Evolutionary conservation across 92 coral and sea anemone genomes (phyloP).

Genomic region (Paramuricea clavata): DNA sequence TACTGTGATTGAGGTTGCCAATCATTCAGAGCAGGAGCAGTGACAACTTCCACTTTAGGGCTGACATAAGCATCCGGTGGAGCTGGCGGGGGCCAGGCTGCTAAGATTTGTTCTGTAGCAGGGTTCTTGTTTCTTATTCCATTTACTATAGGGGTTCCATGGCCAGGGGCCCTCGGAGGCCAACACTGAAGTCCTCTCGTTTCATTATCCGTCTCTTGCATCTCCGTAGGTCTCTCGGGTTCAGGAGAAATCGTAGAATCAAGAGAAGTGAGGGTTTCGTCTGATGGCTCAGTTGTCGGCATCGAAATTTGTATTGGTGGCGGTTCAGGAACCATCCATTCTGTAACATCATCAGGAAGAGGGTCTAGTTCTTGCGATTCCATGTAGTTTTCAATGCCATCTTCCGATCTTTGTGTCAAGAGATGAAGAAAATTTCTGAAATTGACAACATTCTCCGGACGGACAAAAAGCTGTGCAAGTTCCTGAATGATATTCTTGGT

Average conservation of each 20-base stretch:
- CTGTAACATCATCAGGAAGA: slow-evolving; percentile 72
- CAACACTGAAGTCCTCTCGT: slow-evolving; percentile 82
- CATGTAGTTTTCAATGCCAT: slow-evolving; percentile 68
- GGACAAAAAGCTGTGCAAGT: slow-evolving; percentile 73
- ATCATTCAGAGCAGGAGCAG: background rate
- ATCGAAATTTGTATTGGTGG: slow-evolving; percentile 54
- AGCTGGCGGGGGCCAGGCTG: slow-evolving; percentile 90
- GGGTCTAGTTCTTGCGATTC: slow-evolving; percentile 55
- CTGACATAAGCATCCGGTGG: slow-evolving; percentile 77
- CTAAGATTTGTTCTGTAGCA: slow-evolving; percentile 53
- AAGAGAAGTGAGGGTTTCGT: background rate
- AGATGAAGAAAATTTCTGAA: slow-evolving; percentile 73
- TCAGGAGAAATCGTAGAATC: slow-evolving; percentile 4
- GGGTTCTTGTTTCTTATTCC: background rate
- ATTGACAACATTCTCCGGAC: slow-evolving; percentile 49
- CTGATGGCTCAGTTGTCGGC: slow-evolving; percentile 64
- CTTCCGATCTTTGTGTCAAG: slow-evolving; percentile 37
- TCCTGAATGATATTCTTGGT: slow-evolving; percentile 71
- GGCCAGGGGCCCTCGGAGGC: slow-evolving; percentile 88
- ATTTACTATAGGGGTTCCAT: slow-evolving; percentile 20
- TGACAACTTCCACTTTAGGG: background rate
- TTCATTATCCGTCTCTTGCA: slow-evolving; percentile 27
- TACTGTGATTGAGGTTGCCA: background rate
- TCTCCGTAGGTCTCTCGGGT: background rate
- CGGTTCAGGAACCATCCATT: slow-evolving; percentile 70